Percentiles rank a stretch among this genome's conserved stretches.
Evolutionary conservation across 2,797 vertebrate genomes (phyloP).

Genomic region (Arctocebus calabarensis): DNA sequence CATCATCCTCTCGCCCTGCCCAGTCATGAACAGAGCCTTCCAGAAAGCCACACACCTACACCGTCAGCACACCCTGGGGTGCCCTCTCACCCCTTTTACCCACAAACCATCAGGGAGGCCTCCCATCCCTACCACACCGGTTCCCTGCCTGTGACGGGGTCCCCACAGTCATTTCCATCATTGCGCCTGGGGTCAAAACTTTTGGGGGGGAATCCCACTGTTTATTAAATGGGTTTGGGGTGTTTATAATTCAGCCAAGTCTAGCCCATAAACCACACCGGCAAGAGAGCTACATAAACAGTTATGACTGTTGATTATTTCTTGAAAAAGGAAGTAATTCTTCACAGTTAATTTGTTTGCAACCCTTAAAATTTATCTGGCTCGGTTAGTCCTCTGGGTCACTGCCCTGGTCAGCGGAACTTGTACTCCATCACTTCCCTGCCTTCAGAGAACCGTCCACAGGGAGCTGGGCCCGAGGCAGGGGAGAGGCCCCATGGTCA

Average conservation of each 20-base stretch:
- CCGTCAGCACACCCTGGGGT: too few relatives aligned
- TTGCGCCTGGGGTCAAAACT: not conserved
- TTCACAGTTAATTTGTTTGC: slow-evolving; percentile 55
- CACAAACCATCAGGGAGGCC: fast-evolving
- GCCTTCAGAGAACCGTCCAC: not conserved
- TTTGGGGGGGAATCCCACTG: not conserved
- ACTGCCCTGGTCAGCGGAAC: fast-evolving
- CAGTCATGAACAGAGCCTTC: not conserved
- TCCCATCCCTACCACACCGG: too few relatives aligned
- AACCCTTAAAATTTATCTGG: not conserved
- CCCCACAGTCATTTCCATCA: not conserved
- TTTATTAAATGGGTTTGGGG: not conserved
- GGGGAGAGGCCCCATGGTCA: not conserved
- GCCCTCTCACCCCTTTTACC: fast-evolving
- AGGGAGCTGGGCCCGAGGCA: not conserved
- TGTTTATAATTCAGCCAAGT: slow-evolving; percentile 3
- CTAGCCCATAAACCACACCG: slow-evolving; percentile 27
- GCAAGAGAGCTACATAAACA: slow-evolving; percentile 56
- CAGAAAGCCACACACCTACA: not conserved
- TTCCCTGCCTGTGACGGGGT: not conserved
- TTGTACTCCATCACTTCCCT: not conserved
- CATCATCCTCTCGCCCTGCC: not conserved
- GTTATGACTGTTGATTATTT: slow-evolving; percentile 36
- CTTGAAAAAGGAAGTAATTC: slow-evolving; percentile 52
- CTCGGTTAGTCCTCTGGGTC: not conserved